phyloP scores from a whole-genome alignment of 1,140 invertebrate genomes.

The Sarcophaga peregrina region DNA sequence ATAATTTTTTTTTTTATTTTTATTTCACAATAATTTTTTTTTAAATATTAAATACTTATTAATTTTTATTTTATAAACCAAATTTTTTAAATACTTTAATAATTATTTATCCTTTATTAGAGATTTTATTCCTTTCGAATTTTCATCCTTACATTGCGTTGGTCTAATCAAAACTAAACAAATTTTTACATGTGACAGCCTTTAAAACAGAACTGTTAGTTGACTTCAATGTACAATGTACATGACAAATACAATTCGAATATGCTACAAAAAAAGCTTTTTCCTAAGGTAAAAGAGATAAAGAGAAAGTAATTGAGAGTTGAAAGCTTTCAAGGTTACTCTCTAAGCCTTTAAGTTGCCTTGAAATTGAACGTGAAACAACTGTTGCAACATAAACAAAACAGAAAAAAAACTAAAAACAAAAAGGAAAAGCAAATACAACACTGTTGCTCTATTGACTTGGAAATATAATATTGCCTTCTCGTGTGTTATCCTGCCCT shows the following conservation, averaged over 20 bases:
- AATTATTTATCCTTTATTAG: neutral
- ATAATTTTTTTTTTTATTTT: neutral
- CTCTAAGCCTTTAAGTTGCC: conserved; percentile 20
- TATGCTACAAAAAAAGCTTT: neutral
- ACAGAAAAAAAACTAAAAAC: neutral
- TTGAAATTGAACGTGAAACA: conserved; percentile 22
- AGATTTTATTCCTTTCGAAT: neutral
- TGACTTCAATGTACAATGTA: too few species aligned
- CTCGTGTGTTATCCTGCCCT: neutral
- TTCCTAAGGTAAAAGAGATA: neutral
- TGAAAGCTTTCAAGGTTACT: conserved; percentile 12
- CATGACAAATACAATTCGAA: neutral
- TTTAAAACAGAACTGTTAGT: neutral
- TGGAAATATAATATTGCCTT: neutral
- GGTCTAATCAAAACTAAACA: neutral
- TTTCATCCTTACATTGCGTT: conserved; percentile 1
- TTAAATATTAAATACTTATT: neutral
- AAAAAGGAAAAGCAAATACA: neutral
- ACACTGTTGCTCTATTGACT: conserved; percentile 20
- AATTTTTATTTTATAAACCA: neutral
- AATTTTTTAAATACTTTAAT: neutral
- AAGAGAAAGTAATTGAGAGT: neutral
- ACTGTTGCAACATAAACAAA: conserved; percentile 7
- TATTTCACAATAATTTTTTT: neutral
- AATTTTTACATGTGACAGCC: neutral